Conservation (phyloP, 2,888 invertebrate species). For the Drosophila gaucha region DNA sequence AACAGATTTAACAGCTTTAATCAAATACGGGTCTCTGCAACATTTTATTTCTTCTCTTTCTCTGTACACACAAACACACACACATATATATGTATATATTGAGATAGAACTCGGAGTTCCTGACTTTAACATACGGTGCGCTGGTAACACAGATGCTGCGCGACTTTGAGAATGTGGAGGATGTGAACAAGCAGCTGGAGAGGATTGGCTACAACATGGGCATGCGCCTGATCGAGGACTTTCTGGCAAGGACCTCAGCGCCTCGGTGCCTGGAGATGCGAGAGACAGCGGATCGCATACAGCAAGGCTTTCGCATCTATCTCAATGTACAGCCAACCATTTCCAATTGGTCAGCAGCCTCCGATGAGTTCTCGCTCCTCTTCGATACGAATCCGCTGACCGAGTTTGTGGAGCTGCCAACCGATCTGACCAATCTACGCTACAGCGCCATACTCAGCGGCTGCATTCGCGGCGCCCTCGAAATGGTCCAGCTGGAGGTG, state of each 20-base stretch:
- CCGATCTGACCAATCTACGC: slow-evolving; percentile 91
- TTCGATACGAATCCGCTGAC: slow-evolving; percentile 98
- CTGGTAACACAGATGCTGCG: slow-evolving; percentile 98
- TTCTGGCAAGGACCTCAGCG: slow-evolving; percentile 95
- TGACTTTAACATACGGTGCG: slow-evolving; percentile 98
- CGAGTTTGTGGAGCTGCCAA: slow-evolving; percentile 98
- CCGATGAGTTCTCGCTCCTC: slow-evolving; percentile 98
- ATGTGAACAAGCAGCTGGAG: slow-evolving; percentile 98
- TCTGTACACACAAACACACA: slow-evolving; percentile 9
- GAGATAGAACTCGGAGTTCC: slow-evolving; percentile 96
- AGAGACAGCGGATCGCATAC: slow-evolving; percentile 98
- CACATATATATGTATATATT: slow-evolving; percentile 1
- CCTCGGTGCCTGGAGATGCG: slow-evolving; percentile 97
- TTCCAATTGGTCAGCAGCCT: slow-evolving; percentile 96
- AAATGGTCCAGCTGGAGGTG: slow-evolving; percentile 99
- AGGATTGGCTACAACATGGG: slow-evolving; percentile 99
- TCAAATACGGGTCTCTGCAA: slow-evolving; percentile 5
- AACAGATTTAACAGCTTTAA: slow-evolving; percentile 5
- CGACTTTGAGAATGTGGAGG: slow-evolving; percentile 98
- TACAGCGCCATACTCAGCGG: slow-evolving; percentile 98
- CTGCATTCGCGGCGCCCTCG: slow-evolving; percentile 95
- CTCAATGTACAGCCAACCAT: slow-evolving; percentile 96
- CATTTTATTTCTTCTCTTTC: slow-evolving; percentile 27
- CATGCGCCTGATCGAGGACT: slow-evolving; percentile 98
- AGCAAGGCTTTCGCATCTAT: slow-evolving; percentile 91